These are phyloP conservation scores for Lochmaea crataegi DNA, from an alignment of 2,888 invertebrate species.

Conservation along the genomic window DNA sequence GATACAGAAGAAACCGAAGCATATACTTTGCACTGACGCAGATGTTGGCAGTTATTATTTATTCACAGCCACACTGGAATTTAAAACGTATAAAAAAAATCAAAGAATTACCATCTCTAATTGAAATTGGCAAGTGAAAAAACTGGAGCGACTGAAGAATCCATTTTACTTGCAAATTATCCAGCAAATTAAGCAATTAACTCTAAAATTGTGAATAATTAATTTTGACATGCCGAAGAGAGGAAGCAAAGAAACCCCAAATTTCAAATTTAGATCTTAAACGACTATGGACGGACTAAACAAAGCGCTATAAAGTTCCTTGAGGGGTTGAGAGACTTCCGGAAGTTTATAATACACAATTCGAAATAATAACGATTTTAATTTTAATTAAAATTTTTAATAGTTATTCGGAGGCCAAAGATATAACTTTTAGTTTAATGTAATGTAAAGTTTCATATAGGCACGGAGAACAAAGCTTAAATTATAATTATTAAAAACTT, in stretches of 20 bases:
- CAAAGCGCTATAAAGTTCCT: constrained; percentile 20
- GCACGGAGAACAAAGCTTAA: too few relatives aligned
- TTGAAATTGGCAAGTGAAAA: constrained; percentile 4
- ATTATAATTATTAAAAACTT: too few relatives aligned
- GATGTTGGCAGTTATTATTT: too few relatives aligned
- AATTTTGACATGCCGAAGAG: constrained; percentile 14
- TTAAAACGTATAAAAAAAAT: not conserved
- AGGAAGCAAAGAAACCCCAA: constrained; percentile 19
- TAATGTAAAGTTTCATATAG: not conserved
- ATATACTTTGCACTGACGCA: too few relatives aligned
- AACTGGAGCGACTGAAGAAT: constrained; percentile 5
- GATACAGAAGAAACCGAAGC: too few relatives aligned
- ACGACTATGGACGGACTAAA: constrained; percentile 21
- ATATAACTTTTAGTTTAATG: constrained; percentile 4
- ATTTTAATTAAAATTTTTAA: constrained; percentile 17
- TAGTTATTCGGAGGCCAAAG: not conserved
- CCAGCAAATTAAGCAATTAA: constrained; percentile 27
- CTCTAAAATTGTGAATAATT: constrained; percentile 28
- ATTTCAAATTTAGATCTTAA: constrained; percentile 23
- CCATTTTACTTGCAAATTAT: constrained; percentile 31
- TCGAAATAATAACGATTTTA: constrained; percentile 8
- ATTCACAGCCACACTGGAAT: too few relatives aligned
- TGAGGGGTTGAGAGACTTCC: not conserved
- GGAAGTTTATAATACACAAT: constrained; percentile 12
- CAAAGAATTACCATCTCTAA: not conserved